Evolutionary conservation across 2,888 invertebrate genomes (phyloP).

Genomic region (Acronicta leporina): DNA sequence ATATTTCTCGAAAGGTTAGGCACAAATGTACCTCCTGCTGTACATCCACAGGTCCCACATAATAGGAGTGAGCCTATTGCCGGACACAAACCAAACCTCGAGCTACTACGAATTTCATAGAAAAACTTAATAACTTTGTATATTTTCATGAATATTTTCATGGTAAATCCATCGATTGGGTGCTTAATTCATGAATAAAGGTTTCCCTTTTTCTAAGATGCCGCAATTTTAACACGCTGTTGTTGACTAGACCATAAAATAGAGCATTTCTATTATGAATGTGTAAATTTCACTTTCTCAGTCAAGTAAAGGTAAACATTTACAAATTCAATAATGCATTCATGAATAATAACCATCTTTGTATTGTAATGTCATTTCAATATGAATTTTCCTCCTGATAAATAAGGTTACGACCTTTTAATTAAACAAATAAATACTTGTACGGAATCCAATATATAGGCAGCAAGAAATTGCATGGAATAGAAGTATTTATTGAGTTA

Average conservation of each 20-base stretch:
- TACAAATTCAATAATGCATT: constrained; percentile 36
- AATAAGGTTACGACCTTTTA: constrained; percentile 24
- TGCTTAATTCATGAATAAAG: too few species aligned
- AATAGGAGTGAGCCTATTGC: too few species aligned
- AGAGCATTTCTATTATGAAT: constrained; percentile 29
- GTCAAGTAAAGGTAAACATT: constrained; percentile 18
- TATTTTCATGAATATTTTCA: too few species aligned
- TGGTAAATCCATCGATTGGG: too few species aligned
- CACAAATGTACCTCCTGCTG: too few species aligned
- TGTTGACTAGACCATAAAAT: constrained; percentile 21
- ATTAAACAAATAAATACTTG: constrained; percentile 44
- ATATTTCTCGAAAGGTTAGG: too few species aligned
- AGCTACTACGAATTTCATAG: too few species aligned
- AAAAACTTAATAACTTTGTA: too few species aligned
- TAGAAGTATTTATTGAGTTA: constrained; percentile 31
- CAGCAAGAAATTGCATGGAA: constrained; percentile 26
- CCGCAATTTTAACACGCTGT: background rate
- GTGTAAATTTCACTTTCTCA: constrained; percentile 35
- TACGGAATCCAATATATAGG: constrained; percentile 15
- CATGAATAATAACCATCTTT: constrained; percentile 18
- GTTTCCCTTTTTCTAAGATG: background rate
- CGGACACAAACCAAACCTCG: too few species aligned
- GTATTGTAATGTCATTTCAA: constrained; percentile 26
- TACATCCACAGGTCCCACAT: too few species aligned
- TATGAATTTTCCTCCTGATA: constrained; percentile 9